Evolutionary conservation across 1,140 invertebrate genomes (phyloP), one percentile per base, ranked within the genome.

Genomic region (Hyposmocoma kahamanoa): DNA sequence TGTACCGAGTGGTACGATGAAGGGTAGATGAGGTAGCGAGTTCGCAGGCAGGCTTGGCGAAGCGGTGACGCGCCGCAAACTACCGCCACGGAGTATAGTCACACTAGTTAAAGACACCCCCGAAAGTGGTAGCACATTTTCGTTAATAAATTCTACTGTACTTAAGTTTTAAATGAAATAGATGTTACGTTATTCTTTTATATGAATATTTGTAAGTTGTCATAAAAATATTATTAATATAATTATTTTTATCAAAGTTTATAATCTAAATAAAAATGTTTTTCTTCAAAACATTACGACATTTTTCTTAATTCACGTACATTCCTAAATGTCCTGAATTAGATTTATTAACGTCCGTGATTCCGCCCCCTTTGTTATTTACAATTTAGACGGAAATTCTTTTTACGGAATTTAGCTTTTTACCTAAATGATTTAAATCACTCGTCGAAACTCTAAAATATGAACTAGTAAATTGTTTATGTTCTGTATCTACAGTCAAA

Each of bases 241-340:
- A 85, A 83, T 85, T 84, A 84, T 84, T 85, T 85, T 83, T 85
- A 85, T 85, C 82, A 85, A 85, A 85, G 82, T 85, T 85, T 85
- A 85, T 84, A 83, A 84, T 84, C 81, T 84, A 84, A 84, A 84
- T 84, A 83, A 84, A 84, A 84, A 83, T 76, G 77, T 83, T 84
- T 84, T 83, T 80, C 81, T 84, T 82, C 75, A 83, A 84, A 81
- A 81, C 75, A 73, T 70, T 46, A 41, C 21, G 32, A 53, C 50
- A 50, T 63, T 56, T 63, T 67, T 72, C 63, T 58, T 43, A 49
- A 63, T 57, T 63, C 49, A 43, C 22, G 17, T 11, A n/a, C n/a
- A n/a, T n/a, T n/a, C n/a, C n/a, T n/a, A n/a, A n/a, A n/a, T n/a
- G n/a, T n/a, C n/a, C n/a, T n/a, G n/a, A n/a, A n/a, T n/a, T n/a